A percentile compares a stretch with the other conserved stretches of the same genome.
Evolutionary conservation across 2,113 vertebrate genomes (phyloP).

Genomic region (Stigmatopora argus): DNA sequence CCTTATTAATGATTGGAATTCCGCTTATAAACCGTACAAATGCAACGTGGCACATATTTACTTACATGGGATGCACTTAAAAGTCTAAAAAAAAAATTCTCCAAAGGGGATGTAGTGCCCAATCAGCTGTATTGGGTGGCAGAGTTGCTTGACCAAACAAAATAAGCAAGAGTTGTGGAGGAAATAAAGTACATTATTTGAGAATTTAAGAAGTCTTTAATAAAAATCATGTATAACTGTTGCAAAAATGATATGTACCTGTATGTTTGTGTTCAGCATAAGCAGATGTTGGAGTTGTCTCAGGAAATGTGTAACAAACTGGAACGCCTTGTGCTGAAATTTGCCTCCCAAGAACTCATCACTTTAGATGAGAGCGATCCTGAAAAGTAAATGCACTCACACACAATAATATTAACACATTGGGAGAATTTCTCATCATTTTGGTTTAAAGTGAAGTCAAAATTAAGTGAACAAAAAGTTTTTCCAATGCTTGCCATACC

Average conservation of each 20-base stretch:
- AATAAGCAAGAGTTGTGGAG: too few relatives aligned
- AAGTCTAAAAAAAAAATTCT: too few relatives aligned
- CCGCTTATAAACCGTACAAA: too few relatives aligned
- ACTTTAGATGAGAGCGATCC: conserved; percentile 72
- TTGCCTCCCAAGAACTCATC: conserved; percentile 62
- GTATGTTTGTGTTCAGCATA: conserved; percentile 16
- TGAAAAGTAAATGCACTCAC: conserved; percentile 55
- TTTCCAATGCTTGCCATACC: too few relatives aligned
- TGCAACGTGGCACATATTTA: too few relatives aligned
- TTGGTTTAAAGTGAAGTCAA: not conserved
- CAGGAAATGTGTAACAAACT: conserved; percentile 76
- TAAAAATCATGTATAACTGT: not conserved
- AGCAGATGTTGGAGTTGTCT: conserved; percentile 75
- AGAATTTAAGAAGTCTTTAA: too few relatives aligned
- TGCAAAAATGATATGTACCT: not conserved
- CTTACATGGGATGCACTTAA: too few relatives aligned
- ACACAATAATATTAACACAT: not conserved
- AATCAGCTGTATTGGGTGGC: too few relatives aligned
- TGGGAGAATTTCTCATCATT: not conserved
- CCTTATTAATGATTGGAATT: too few relatives aligned
- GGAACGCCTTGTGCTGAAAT: conserved; percentile 74
- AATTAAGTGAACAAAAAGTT: not conserved
- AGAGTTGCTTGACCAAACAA: too few relatives aligned
- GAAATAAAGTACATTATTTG: too few relatives aligned
- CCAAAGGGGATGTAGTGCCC: too few relatives aligned